Evolutionary conservation across 1,140 invertebrate species (phyloP), one percentile per base, ranked within the genome.

Genomic region (Pseudomyrmex concolor): DNA sequence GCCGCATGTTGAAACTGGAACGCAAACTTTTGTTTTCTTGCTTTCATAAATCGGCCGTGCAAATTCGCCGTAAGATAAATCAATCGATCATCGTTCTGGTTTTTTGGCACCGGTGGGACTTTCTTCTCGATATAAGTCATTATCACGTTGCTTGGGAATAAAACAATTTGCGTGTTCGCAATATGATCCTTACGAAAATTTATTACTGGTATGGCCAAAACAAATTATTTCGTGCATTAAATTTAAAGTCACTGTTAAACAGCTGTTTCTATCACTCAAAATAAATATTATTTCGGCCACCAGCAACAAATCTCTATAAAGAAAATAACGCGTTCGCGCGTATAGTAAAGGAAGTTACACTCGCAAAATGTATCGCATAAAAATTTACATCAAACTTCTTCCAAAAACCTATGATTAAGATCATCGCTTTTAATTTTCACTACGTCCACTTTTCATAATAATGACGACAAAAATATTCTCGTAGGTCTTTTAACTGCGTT

Each of bases 401-500:
- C 7, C 5, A 0, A 34, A 34, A 34, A 34, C 5, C 5, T 34
- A 15, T 59, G 13, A 72, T 34, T n/a, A 7, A 51, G 43, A 64
- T 12, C 1, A 64, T n/a, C 8, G 63, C 50, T 34, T n/a, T 25
- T 25, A 51, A 15, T 50, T 34, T 51, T 64, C 45, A 57, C 57
- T 22, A n/a, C 7, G 34, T 68, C 8, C n/a, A 12, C 8, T 67
- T 2, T 34, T 34, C 0, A 0, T 17, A 17, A 59, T 4, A 50
- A 34, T 43, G 1, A 12, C 57, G 2, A 74, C 19, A 70, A 51
- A 51, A 68, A 64, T 81, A 55, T 34, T 70, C 48, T 60, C 17
- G 68, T 19, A 97, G 96, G 95, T 90, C 93, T 97, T 9, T 94
- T 97, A 84, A 96, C 95, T 89, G 95, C 96, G 2, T 95, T 97